Evolutionary conservation across 2,888 invertebrate species (phyloP), one percentile per base, ranked within the genome.

Genomic region (Aproaerema taeniolella): DNA sequence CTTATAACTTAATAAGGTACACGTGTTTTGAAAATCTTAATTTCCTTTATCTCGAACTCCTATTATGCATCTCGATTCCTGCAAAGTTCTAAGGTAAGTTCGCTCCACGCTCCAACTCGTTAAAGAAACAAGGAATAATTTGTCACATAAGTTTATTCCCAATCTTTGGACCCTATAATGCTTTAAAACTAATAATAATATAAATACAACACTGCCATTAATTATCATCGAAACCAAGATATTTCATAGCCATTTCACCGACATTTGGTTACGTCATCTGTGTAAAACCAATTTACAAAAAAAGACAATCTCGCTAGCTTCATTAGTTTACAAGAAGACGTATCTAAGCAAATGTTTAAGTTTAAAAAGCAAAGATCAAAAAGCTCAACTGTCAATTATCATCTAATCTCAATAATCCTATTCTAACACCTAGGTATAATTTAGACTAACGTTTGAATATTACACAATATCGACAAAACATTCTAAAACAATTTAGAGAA

Each of bases 81-180:
- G 8, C 4, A 6, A 20, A 20, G 28, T n/a, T 7, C n/a, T 28
- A 28, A n/a, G 4, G 28, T 28, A 3, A 28, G 9, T 28, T 28
- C 4, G 20, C 8, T n/a, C n/a, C n/a, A n/a, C n/a, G n/a, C n/a
- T n/a, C n/a, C n/a, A n/a, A n/a, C n/a, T 20, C 8, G 8, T 20
- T 29, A 77, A 74, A 66, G 61, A 76, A 78, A 79, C 71, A 80
- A 76, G 54, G 58, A 53, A 54, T 67, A 65, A 72, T 78, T 85
- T 88, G 64, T 88, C 87, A 89, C 89, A 90, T 88, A 89, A 88
- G 83, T 90, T 89, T 90, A 90, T 90, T 89, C 89, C 90, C 90
- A 90, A 90, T 89, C 89, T 89, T 90, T 90, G 90, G 90, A 90
- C 90, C 90, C 90, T 90, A 90, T 90, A 90, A 80, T 89, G 89